phyloP scores from a whole-genome alignment of 2,797 vertebrate genomes.

The Propithecus perrieri region DNA sequence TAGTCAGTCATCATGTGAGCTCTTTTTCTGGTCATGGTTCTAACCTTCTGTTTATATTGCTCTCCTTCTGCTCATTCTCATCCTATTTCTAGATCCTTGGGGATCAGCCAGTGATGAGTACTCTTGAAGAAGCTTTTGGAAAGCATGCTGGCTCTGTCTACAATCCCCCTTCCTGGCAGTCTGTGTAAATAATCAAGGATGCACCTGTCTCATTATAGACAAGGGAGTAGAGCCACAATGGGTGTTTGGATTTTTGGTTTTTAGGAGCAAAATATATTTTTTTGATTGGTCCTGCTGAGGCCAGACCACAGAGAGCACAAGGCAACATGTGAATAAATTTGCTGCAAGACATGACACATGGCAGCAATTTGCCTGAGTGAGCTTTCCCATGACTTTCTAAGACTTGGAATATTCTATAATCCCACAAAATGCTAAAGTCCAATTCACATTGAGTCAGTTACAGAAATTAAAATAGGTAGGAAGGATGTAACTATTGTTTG shows the following conservation, averaged over 20 bases:
- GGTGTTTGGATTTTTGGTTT: slow-evolving; percentile 10
- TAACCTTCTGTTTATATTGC: background rate
- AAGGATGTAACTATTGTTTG: background rate
- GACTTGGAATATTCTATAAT: background rate
- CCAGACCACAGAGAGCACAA: background rate
- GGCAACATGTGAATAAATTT: background rate
- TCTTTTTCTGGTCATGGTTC: background rate
- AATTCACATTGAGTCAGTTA: background rate
- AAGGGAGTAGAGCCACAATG: background rate
- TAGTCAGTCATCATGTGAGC: background rate
- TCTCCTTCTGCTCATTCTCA: background rate
- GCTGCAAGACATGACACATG: slow-evolving; percentile 2
- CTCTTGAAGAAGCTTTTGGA: background rate
- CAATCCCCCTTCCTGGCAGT: background rate
- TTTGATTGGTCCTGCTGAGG: background rate
- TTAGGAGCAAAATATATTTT: background rate
- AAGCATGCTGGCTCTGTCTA: background rate
- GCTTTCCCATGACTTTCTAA: background rate
- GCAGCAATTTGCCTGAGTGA: background rate
- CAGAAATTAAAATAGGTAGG: background rate
- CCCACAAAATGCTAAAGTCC: background rate
- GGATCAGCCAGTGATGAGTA: background rate
- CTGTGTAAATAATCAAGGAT: background rate
- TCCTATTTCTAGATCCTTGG: background rate
- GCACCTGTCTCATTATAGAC: slow-evolving; percentile 6